Conservation (phyloP, 2,797 vertebrate species). For the Holocentrus rufus region DNA sequence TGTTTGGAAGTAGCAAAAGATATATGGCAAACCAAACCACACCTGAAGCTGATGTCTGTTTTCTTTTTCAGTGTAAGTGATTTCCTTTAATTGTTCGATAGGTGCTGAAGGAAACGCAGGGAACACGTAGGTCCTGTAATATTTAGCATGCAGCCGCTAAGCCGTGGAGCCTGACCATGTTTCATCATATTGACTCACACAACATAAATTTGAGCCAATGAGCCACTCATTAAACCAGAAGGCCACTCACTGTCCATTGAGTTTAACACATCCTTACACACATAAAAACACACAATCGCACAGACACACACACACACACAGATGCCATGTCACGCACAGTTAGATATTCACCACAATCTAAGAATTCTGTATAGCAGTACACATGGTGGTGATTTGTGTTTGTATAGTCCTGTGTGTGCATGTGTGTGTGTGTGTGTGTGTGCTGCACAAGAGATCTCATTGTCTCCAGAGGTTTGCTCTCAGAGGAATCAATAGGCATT, state of each 20-base stretch:
- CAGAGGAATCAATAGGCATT: constrained; percentile 76
- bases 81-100: not conserved
- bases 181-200: constrained; percentile 34
- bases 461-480: constrained; percentile 74
- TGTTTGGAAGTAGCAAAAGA: not conserved
- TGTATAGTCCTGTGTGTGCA: constrained; percentile 63
- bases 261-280: constrained; percentile 56
- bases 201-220: constrained; percentile 63
- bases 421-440: constrained; percentile 59
- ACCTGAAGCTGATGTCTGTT: not conserved
- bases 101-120: not conserved
- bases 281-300: not conserved
- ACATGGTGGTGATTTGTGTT: constrained; percentile 66
- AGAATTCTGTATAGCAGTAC: constrained; percentile 63
- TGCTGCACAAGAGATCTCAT: constrained; percentile 75
- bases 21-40: no score
- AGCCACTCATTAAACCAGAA: constrained; percentile 67
- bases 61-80: not conserved
- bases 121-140: not conserved
- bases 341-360: constrained; percentile 65
- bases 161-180: constrained; percentile 15
- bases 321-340: constrained; percentile 63
- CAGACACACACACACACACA: constrained; percentile 47
- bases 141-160: constrained; percentile 23
- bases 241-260: constrained; percentile 55